phyloP scores from a whole-genome alignment of 1,140 invertebrate species.

The Tribolium castaneum region DNA sequence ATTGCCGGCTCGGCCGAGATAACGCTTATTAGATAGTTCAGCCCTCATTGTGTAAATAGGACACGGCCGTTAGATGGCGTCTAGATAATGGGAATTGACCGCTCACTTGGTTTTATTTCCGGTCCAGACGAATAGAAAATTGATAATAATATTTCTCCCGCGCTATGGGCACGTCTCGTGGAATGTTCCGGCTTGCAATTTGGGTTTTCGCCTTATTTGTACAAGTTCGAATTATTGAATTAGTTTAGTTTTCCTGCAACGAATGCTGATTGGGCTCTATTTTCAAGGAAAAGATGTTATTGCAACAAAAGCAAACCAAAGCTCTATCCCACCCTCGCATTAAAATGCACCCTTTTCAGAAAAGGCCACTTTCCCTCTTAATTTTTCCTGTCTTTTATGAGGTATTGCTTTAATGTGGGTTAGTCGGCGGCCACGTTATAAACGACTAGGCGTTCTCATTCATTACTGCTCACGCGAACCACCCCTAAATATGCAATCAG shows the following conservation, averaged over 20 bases:
- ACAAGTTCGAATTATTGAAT: background rate
- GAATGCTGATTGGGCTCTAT: background rate
- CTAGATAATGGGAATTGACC: constrained; percentile 13
- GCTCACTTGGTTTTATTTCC: constrained; percentile 7
- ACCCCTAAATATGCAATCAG: constrained; percentile 48
- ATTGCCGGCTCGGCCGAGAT: constrained; percentile 48
- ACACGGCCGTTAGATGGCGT: constrained; percentile 8
- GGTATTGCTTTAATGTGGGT: constrained; percentile 43
- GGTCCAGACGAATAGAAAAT: background rate
- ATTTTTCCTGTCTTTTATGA: constrained; percentile 36
- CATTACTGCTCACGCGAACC: constrained; percentile 48
- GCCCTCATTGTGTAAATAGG: constrained; percentile 21
- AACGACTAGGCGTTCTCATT: constrained; percentile 37
- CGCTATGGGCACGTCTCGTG: background rate
- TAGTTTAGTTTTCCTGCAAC: background rate
- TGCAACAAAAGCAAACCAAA: no score
- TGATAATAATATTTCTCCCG: background rate
- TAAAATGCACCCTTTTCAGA: background rate
- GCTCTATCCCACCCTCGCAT: background rate
- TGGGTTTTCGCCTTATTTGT: background rate
- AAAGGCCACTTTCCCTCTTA: background rate
- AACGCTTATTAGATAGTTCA: constrained; percentile 32
- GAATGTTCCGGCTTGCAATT: background rate
- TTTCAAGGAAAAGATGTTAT: background rate
- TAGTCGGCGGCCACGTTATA: constrained; percentile 31